phyloP scores from a whole-genome alignment of 2,113 vertebrate genomes.

The Equus przewalskii region DNA sequence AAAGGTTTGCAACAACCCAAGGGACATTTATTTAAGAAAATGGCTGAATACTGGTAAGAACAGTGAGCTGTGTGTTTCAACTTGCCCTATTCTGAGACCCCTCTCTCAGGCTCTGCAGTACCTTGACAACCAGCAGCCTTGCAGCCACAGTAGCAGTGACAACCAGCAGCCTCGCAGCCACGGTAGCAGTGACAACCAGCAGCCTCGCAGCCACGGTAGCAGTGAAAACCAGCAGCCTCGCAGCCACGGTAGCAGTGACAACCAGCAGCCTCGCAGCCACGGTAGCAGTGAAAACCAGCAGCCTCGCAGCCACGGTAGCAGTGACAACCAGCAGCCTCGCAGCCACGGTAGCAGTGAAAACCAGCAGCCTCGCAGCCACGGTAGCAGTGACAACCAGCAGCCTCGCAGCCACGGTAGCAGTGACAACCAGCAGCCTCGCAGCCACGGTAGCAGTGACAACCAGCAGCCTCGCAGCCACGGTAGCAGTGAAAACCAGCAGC shows the following conservation, averaged over 20 bases:
- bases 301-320: no score
- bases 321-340: no score
- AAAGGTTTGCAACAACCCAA: neutral
- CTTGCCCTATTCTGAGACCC: neutral
- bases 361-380: no score
- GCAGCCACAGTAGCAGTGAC: neutral
- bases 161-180: neutral
- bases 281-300: no score
- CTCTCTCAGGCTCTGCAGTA: neutral
- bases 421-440: no score
- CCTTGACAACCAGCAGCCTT: neutral
- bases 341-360: no score
- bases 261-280: neutral
- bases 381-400: no score
- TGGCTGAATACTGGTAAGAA: neutral
- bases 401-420: no score
- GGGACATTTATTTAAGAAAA: neutral
- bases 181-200: neutral
- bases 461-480: no score
- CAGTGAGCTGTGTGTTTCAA: neutral
- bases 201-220: neutral
- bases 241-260: neutral
- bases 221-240: neutral
- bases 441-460: no score
- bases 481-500: no score